Percentiles rank a stretch among this genome's conserved stretches.
These are phyloP conservation scores for Ctena decussata DNA, from an alignment of 2,888 invertebrate genomes.

Conservation along the genomic window DNA sequence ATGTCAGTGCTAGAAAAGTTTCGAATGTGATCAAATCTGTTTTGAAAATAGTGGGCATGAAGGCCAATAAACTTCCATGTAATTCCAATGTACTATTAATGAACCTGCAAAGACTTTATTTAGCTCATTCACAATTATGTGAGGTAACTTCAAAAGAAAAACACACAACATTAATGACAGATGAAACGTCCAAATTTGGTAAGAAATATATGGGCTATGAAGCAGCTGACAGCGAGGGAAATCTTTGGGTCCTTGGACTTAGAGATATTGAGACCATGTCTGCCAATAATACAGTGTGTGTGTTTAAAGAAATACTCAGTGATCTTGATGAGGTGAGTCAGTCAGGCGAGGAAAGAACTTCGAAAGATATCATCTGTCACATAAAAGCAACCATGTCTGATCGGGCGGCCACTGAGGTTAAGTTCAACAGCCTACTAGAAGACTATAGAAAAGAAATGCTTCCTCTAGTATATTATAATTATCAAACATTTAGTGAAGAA, in stretches of 20 bases:
- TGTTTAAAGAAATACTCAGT: constrained; percentile 41
- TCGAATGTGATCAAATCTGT: constrained; percentile 30
- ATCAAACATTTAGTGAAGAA: constrained; percentile 36
- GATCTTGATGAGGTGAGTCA: constrained; percentile 21
- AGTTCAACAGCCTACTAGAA: constrained; percentile 42
- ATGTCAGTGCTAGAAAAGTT: constrained; percentile 50
- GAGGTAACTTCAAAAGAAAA: constrained; percentile 50
- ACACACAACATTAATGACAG: constrained; percentile 40
- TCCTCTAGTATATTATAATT: constrained; percentile 41
- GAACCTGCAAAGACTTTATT: constrained; percentile 47
- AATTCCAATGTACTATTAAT: constrained; percentile 17
- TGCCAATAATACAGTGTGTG: constrained; percentile 25
- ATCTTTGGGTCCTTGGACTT: constrained; percentile 52
- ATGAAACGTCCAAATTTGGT: constrained; percentile 53
- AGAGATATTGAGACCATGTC: constrained; percentile 57
- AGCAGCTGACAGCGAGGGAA: constrained; percentile 38
- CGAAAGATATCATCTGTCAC: constrained; percentile 33
- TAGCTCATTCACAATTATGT: constrained; percentile 46
- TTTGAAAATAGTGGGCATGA: constrained; percentile 43
- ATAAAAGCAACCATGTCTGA: constrained; percentile 54
- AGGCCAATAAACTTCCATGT: background rate
- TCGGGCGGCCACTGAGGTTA: constrained; percentile 50
- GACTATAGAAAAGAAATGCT: constrained; percentile 31
- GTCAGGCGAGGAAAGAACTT: constrained; percentile 10
- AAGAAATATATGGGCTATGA: constrained; percentile 55